Percentiles rank a stretch among this genome's conserved stretches.
Conservation (phyloP, 2,797 vertebrate genomes). For the Linurgus olivaceus region DNA sequence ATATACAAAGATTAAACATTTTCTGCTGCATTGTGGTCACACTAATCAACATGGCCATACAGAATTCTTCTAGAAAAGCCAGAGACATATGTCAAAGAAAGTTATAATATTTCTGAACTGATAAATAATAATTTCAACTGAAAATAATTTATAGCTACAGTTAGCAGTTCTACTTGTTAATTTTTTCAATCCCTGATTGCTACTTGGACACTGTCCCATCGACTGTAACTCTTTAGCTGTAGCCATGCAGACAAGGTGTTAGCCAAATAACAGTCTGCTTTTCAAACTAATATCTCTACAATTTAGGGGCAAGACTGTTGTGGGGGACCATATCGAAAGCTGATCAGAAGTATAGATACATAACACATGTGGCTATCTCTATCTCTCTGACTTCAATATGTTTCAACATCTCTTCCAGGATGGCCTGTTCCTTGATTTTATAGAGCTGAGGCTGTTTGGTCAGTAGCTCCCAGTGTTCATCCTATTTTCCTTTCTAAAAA, state of each 20-base stretch:
- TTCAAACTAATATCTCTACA: neutral
- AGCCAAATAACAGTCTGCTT: neutral
- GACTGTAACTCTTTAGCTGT: neutral
- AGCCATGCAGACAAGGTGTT: neutral
- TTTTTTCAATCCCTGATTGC: neutral
- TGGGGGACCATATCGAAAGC: neutral
- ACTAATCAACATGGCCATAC: neutral
- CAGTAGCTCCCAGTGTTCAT: neutral
- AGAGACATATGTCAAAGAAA: neutral
- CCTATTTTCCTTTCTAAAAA: neutral
- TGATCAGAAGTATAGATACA: neutral
- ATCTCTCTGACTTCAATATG: accelerated
- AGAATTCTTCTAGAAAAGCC: neutral
- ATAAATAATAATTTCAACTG: neutral
- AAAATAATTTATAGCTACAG: neutral
- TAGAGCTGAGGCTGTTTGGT: neutral
- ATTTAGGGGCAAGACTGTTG: neutral
- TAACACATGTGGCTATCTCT: neutral
- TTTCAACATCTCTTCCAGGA: neutral
- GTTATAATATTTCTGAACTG: neutral
- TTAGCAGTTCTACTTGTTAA: neutral
- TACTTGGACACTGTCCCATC: neutral
- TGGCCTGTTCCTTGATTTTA: neutral
- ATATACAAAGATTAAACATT: neutral
- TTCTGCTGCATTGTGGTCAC: neutral